These are phyloP conservation scores for Ceratina calcarata DNA, from an alignment of 1,140 invertebrate species.

Conservation along the genomic window DNA sequence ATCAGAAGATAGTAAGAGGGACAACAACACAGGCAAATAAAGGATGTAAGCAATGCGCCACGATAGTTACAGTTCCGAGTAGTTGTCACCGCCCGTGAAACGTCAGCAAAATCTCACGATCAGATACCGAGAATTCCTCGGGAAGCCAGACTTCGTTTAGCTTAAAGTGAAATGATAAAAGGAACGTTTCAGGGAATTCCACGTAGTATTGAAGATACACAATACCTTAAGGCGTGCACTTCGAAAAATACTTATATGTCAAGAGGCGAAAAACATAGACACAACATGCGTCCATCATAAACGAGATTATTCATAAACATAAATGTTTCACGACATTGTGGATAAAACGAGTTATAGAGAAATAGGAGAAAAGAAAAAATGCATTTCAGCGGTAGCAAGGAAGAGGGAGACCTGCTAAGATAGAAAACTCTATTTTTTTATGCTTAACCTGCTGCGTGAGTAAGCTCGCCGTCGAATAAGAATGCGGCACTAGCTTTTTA, in stretches of 20 bases:
- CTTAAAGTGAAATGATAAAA: background rate
- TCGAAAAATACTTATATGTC: background rate
- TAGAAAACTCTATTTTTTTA: slow-evolving; percentile 39
- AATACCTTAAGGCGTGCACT: slow-evolving; percentile 15
- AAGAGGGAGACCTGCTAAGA: slow-evolving; percentile 50
- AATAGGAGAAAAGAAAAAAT: slow-evolving; percentile 1
- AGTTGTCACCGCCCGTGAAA: slow-evolving; percentile 68
- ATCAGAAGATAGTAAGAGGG: slow-evolving; percentile 1
- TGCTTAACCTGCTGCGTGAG: slow-evolving; percentile 55
- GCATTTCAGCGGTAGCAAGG: slow-evolving; percentile 18
- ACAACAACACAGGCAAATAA: slow-evolving; percentile 37
- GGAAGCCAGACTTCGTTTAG: background rate
- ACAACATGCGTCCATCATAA: background rate
- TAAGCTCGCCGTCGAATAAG: slow-evolving; percentile 53
- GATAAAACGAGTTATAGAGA: background rate
- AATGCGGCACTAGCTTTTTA: slow-evolving; percentile 56
- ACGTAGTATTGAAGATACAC: background rate
- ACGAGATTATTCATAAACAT: slow-evolving; percentile 19
- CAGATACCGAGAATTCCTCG: slow-evolving; percentile 39
- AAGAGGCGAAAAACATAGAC: slow-evolving; percentile 8
- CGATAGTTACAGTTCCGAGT: slow-evolving; percentile 60
- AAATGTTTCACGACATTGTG: background rate
- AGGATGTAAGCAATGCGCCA: slow-evolving; percentile 57
- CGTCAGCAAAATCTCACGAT: slow-evolving; percentile 56
- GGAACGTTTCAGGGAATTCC: background rate